Evolutionary conservation across 1,140 invertebrate species (phyloP).

Genomic region (Rhizoglyphus robini): DNA sequence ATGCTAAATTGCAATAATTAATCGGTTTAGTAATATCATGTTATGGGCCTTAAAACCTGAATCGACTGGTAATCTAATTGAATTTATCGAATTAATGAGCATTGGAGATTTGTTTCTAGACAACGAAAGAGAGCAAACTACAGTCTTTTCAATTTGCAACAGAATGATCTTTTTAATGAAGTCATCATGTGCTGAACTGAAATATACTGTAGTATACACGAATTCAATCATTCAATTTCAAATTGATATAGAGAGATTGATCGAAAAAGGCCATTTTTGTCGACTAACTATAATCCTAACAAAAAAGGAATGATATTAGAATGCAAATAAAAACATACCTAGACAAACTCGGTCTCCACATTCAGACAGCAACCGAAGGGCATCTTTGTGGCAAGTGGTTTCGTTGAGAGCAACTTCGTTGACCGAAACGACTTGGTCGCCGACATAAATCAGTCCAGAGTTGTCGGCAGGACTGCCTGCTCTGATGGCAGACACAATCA

Average conservation of each 20-base stretch:
- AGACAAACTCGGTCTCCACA: slow-evolving; percentile 89
- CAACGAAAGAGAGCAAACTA: too few species aligned
- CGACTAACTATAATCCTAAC: not conserved
- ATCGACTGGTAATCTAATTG: too few species aligned
- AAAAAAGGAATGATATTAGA: not conserved
- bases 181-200: too few species aligned
- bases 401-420: slow-evolving; percentile 84
- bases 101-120: too few species aligned
- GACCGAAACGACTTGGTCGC: slow-evolving; percentile 92
- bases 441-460: slow-evolving; percentile 93
- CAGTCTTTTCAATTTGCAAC: too few species aligned
- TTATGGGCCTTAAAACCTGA: too few species aligned
- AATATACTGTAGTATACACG: too few species aligned
- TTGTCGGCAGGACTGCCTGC: slow-evolving; percentile 91
- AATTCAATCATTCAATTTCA: too few species aligned
- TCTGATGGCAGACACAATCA: slow-evolving; percentile 92
- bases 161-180: too few species aligned
- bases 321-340: not conserved
- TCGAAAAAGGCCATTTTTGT: not conserved
- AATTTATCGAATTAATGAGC: too few species aligned
- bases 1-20: too few species aligned
- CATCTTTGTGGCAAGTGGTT: slow-evolving; percentile 90
- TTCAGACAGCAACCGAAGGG: slow-evolving; percentile 86
- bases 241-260: not conserved
- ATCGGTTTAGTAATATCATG: too few species aligned